Conservation (phyloP, 2,888 invertebrate genomes). For the Eristalis pertinax region DNA sequence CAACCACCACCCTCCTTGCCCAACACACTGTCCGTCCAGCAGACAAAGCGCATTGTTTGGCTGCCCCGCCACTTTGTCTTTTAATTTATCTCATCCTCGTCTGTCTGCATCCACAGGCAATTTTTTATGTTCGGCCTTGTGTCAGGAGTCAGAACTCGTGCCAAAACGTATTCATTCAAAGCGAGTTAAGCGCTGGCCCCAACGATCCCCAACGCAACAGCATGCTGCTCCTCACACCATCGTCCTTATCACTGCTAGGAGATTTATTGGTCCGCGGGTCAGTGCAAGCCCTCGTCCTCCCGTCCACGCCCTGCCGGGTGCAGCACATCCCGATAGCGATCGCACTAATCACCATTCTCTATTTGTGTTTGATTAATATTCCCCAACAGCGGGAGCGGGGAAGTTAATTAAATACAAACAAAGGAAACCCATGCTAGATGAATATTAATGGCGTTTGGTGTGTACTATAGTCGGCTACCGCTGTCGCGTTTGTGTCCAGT, state of each 20-base stretch:
- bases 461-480: slow-evolving; percentile 12
- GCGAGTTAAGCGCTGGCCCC: slow-evolving; percentile 24
- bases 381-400: slow-evolving; percentile 9
- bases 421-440: slow-evolving; percentile 9
- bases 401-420: slow-evolving; percentile 11
- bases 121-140: slow-evolving; percentile 13
- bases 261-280: slow-evolving; percentile 34
- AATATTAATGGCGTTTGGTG: slow-evolving; percentile 31
- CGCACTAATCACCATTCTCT: slow-evolving; percentile 38
- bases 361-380: slow-evolving; percentile 46
- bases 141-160: slow-evolving; percentile 34
- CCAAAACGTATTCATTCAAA: slow-evolving; percentile 16
- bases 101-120: slow-evolving; percentile 29
- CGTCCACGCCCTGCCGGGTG: background rate
- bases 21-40: background rate
- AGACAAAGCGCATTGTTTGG: slow-evolving; percentile 32
- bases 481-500: slow-evolving; percentile 41
- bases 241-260: slow-evolving; percentile 12
- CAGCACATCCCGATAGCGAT: slow-evolving; percentile 8
- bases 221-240: slow-evolving; percentile 23
- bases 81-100: slow-evolving; percentile 20
- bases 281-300: slow-evolving; percentile 9
- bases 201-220: background rate
- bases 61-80: background rate
- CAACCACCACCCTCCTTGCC: background rate